Conservation (phyloP, 2,888 invertebrate genomes). For the Acronicta psi region DNA sequence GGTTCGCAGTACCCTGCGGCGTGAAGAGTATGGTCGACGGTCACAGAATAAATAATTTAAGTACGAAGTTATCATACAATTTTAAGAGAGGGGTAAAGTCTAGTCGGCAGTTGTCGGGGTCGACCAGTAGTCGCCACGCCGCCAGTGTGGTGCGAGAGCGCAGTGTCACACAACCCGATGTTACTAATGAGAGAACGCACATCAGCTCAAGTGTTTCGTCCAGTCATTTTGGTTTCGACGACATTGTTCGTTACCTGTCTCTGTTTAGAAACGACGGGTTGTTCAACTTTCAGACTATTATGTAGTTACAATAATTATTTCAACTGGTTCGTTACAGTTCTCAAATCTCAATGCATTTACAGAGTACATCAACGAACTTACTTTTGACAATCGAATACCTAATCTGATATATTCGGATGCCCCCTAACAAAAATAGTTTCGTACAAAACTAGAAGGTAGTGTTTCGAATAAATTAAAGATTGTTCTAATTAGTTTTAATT, state of each 20-base stretch:
- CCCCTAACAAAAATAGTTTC: slow-evolving; percentile 63
- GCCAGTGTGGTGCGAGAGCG: slow-evolving; percentile 30
- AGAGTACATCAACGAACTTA: slow-evolving; percentile 57
- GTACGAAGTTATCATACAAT: slow-evolving; percentile 20
- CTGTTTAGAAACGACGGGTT: slow-evolving; percentile 73
- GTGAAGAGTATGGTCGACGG: slow-evolving; percentile 21
- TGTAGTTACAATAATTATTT: slow-evolving; percentile 49
- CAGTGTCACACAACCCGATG: slow-evolving; percentile 70
- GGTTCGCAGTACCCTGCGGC: slow-evolving; percentile 44
- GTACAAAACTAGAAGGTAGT: slow-evolving; percentile 65
- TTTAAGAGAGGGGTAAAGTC: slow-evolving; percentile 16
- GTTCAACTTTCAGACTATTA: slow-evolving; percentile 54
- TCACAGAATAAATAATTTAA: slow-evolving; percentile 23
- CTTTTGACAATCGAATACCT: slow-evolving; percentile 58
- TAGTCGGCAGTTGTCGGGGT: slow-evolving; percentile 1
- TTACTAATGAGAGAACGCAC: slow-evolving; percentile 68
- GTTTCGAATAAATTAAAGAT: slow-evolving; percentile 74
- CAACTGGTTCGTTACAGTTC: slow-evolving; percentile 61
- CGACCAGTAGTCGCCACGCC: slow-evolving; percentile 61
- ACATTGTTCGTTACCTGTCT: slow-evolving; percentile 55
- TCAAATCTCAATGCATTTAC: slow-evolving; percentile 78
- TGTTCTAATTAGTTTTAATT: slow-evolving; percentile 76
- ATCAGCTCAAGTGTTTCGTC: slow-evolving; percentile 36
- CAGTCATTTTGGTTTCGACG: slow-evolving; percentile 31
- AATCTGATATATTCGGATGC: slow-evolving; percentile 62